These are phyloP conservation scores for Cremastinae sp. DNA, from an alignment of 2,888 invertebrate genomes.

Conservation along the genomic window DNA sequence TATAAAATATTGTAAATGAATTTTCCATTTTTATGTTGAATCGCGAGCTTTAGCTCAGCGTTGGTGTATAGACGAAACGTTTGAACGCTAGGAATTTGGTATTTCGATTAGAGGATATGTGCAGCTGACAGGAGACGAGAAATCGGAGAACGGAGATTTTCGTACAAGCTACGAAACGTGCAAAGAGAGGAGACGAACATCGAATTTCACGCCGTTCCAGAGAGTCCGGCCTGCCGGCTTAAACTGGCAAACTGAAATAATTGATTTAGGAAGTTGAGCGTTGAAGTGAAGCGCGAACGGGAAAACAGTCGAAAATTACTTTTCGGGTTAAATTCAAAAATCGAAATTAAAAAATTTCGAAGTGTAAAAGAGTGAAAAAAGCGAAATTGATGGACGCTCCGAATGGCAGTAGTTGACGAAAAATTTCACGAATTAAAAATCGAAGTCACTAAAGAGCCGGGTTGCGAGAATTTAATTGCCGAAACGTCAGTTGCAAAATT, in stretches of 20 bases:
- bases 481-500: conserved; percentile 19
- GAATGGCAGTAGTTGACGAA: not conserved
- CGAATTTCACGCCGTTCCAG: conserved; percentile 58
- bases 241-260: conserved; percentile 65
- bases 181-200: conserved; percentile 26
- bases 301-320: not conserved
- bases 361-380: not conserved
- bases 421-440: conserved; percentile 15
- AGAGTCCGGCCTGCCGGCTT: conserved; percentile 40
- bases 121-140: conserved; percentile 14
- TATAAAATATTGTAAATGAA: no score
- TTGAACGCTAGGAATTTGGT: no score
- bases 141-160: no score
- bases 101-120: no score
- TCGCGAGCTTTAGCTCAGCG: no score
- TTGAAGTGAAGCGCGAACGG: not conserved
- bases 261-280: conserved; percentile 63
- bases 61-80: no score
- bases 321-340: not conserved
- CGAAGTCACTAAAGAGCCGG: not conserved
- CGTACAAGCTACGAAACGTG: not conserved
- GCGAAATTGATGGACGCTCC: not conserved
- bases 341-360: conserved; percentile 1
- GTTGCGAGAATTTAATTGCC: conserved; percentile 4
- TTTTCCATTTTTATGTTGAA: no score